Evolutionary conservation across 2,797 vertebrate species (phyloP).

Genomic region (Oryzias dopingdopingensis): DNA sequence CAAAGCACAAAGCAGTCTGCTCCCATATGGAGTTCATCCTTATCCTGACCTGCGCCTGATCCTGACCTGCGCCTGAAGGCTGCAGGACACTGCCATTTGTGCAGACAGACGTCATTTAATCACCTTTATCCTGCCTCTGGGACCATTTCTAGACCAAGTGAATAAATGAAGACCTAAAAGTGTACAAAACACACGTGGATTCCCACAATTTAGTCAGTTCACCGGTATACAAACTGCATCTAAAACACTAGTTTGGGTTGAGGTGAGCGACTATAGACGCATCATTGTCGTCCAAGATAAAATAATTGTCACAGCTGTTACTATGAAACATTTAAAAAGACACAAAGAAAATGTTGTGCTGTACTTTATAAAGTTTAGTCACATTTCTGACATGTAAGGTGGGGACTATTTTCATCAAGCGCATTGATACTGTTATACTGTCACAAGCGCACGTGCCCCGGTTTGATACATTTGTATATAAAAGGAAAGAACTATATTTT

Average conservation of each 20-base stretch:
- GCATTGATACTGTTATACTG: conserved; percentile 2
- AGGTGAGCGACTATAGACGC: neutral
- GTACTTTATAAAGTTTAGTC: neutral
- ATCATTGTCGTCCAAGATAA: too few species aligned
- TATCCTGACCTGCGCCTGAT: conserved; percentile 27
- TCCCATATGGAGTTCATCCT: conserved; percentile 14
- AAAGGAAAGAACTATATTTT: neutral
- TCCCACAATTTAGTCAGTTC: neutral
- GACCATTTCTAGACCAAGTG: conserved; percentile 24
- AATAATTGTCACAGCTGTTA: too few species aligned
- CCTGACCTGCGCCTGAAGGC: conserved; percentile 29
- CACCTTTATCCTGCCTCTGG: conserved; percentile 32
- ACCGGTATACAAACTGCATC: too few species aligned
- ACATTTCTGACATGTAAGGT: neutral
- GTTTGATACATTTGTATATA: neutral
- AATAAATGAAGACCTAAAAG: conserved; percentile 13
- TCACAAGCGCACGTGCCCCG: neutral
- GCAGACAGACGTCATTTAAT: conserved; percentile 52
- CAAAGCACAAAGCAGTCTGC: conserved; percentile 13
- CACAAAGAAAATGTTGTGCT: neutral
- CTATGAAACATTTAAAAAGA: neutral
- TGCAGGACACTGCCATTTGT: conserved; percentile 23
- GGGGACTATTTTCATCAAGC: conserved; percentile 9
- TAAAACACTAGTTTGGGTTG: too few species aligned
- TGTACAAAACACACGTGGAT: neutral